These are phyloP conservation scores for Cossypha heuglini DNA, from an alignment of 2,797 vertebrate species.

Conservation along the genomic window DNA sequence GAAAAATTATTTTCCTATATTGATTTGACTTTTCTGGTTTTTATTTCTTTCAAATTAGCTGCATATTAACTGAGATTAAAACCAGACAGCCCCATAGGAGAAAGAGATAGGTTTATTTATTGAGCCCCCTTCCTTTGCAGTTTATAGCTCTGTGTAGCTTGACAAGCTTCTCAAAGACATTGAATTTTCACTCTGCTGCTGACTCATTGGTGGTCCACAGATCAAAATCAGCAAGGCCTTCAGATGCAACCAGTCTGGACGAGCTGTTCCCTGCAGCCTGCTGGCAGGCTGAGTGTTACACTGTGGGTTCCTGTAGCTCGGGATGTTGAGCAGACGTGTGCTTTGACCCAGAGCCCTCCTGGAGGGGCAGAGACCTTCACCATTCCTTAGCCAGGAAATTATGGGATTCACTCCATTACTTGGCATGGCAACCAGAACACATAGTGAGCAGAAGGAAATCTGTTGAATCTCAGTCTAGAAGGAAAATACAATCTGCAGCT, in stretches of 20 bases:
- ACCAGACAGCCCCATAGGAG: not conserved
- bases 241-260: not conserved
- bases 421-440: not conserved
- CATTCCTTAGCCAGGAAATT: not conserved
- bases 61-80: not conserved
- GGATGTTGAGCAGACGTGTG: not conserved
- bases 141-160: not conserved
- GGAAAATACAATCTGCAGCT: not conserved
- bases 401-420: not conserved
- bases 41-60: not conserved
- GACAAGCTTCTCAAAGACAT: not conserved
- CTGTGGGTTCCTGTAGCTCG: not conserved
- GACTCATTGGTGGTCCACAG: not conserved
- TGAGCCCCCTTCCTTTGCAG: not conserved
- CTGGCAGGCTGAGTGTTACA: fast-evolving
- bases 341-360: not conserved
- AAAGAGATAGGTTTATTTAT: not conserved
- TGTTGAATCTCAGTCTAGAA: not conserved
- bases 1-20: not conserved
- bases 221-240: not conserved
- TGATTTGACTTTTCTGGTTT: not conserved
- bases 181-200: not conserved
- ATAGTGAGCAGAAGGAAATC: not conserved
- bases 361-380: not conserved
- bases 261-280: not conserved